Percentiles rank a stretch among this genome's conserved stretches.
These are phyloP conservation scores for Amblyopsis hoosieri DNA, from an alignment of 2,797 vertebrate genomes.

Conservation along the genomic window DNA sequence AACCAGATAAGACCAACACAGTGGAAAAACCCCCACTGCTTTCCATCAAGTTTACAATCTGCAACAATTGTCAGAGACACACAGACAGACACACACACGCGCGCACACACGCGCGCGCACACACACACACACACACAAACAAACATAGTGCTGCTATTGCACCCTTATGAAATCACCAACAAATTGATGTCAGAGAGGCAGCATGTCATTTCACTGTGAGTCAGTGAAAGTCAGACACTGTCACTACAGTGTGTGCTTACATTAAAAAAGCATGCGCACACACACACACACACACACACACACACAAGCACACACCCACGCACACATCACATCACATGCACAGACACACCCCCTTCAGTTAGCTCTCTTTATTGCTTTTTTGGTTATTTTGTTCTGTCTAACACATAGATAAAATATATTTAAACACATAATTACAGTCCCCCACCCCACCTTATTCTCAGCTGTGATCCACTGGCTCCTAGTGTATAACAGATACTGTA, in stretches of 20 bases:
- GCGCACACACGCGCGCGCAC: not conserved
- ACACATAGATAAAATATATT: not conserved
- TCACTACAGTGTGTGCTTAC: conserved; percentile 2
- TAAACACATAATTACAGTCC: no score
- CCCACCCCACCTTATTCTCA: no score
- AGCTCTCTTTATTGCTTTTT: no score
- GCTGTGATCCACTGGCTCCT: no score
- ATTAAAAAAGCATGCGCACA: not conserved
- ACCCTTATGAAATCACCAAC: conserved; percentile 17
- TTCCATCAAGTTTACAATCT: not conserved
- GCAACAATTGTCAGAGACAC: not conserved
- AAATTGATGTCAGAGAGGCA: conserved; percentile 33
- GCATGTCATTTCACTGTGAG: conserved; percentile 19
- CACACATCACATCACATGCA: conserved; percentile 10
- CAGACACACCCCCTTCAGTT: not conserved
- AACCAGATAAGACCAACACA: no score
- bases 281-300: conserved; percentile 12
- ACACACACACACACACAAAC: not conserved
- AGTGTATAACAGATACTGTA: no score
- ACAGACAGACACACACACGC: not conserved
- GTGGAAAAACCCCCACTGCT: no score
- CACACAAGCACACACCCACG: not conserved
- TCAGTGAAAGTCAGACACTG: conserved; percentile 5
- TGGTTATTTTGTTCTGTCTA: not conserved
- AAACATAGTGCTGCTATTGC: not conserved